Base-by-base conservation (phyloP, 2,113 vertebrate species). In the Eulemur rufifrons region DNA sequence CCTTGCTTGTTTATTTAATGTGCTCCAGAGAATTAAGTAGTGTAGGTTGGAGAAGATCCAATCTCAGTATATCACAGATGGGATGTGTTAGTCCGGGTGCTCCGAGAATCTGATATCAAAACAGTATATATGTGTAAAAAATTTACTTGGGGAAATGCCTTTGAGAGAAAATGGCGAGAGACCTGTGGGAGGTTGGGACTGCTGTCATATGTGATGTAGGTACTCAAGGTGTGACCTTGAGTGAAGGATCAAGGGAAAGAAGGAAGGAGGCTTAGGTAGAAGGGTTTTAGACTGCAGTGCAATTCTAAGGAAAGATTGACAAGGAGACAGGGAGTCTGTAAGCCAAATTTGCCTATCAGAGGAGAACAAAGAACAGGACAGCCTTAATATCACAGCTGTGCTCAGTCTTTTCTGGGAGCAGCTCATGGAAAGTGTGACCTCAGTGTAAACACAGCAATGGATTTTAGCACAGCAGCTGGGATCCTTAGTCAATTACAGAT, bases 61-160 rank as follows among this genome's bases (percentile, higher is more conserved):
- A 69, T 61, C 34, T 89, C 56, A 63, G 27, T 66, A 50, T 18
- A 42, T 54, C 47, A n/a, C 23, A 61, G 34, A 82, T 29, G 56
- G 1, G 1, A 4, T 74, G 2, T 89, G 18, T 78, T 21, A 61
- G 29, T 61, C 27, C 10, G 47, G 34, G 15, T 37, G 20, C 29
- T 59, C 39, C 77, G 63, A 84, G 4, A 86, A 74, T 78, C n/a
- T 71, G 80, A 68, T n/a, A 83, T 84, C 27, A 95, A 80, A 95
- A 89, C 27, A 34, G 23, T 71, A 59, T 32, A 34, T 52, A 63
- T 25, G 18, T 21, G 12, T 29, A 90, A n/a, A 81, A 95, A 68
- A 42, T 96, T 69, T 86, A 74, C 21, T 37, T 92, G 5, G 52
- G 20, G 29, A 87, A 95, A 89, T 80, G 23, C 3, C 20, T 89